Conservation (phyloP, 2,888 invertebrate genomes). For the Heliconius hortense region DNA sequence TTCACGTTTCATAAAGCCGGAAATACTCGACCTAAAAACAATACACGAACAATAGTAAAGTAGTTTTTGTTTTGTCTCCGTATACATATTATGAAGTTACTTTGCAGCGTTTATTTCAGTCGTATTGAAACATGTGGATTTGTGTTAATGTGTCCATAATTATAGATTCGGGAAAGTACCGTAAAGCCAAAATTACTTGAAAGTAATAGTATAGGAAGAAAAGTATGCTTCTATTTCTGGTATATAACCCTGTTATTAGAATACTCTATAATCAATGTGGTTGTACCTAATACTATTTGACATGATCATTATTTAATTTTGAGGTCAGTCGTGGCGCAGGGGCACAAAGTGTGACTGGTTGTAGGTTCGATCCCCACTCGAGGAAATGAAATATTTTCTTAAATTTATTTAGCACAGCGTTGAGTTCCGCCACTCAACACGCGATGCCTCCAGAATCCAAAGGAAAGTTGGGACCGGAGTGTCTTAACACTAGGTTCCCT, state of each 20-base stretch:
- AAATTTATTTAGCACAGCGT: too few relatives aligned
- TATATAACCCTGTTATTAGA: neutral
- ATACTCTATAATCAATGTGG: neutral
- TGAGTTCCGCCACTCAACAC: too few relatives aligned
- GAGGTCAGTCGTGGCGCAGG: too few relatives aligned
- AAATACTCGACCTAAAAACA: constrained; percentile 39
- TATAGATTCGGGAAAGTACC: constrained; percentile 27
- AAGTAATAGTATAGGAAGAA: neutral
- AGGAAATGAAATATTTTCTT: too few relatives aligned
- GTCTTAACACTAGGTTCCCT: too few relatives aligned
- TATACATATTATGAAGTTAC: constrained; percentile 30
- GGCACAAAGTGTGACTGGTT: too few relatives aligned
- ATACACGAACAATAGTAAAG: constrained; percentile 37
- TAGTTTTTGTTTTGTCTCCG: constrained; percentile 36
- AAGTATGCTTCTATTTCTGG: constrained; percentile 2
- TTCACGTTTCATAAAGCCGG: constrained; percentile 34
- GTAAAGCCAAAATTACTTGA: constrained; percentile 4
- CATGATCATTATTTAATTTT: too few relatives aligned
- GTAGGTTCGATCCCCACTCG: too few relatives aligned
- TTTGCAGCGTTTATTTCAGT: constrained; percentile 31
- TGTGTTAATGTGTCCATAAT: constrained; percentile 27
- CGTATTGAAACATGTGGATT: constrained; percentile 24
- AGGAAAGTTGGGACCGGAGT: too few relatives aligned
- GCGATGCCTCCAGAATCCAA: too few relatives aligned
- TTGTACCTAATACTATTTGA: neutral